Evolutionary conservation across 2,797 vertebrate genomes (phyloP).

Genomic region (Acanthis flammea): DNA sequence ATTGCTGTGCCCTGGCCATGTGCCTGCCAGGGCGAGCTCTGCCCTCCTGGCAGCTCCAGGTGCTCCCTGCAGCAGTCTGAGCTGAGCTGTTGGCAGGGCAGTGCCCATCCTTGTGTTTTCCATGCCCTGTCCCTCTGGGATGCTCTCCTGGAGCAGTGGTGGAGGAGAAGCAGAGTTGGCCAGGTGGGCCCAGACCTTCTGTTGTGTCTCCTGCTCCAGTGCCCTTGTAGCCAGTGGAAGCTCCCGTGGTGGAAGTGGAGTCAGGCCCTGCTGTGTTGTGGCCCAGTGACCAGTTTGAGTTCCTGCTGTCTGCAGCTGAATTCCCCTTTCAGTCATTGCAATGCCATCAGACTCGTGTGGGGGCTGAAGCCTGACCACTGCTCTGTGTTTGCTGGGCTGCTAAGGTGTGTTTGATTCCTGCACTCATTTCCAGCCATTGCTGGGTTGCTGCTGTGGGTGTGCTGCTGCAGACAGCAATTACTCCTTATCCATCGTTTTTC

Average conservation of each 20-base stretch:
- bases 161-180: not conserved
- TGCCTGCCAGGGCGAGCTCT: not conserved
- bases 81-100: not conserved
- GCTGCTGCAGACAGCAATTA: not conserved
- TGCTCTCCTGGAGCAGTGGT: not conserved
- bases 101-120: not conserved
- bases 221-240: not conserved
- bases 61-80: not conserved
- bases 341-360: not conserved
- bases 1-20: not conserved
- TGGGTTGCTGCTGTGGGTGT: not conserved
- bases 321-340: not conserved
- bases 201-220: too few species aligned
- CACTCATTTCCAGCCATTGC: rapidly evolving
- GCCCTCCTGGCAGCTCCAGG: not conserved
- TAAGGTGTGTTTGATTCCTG: rapidly evolving
- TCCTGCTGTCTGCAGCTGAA: not conserved
- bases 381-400: not conserved
- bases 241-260: not conserved
- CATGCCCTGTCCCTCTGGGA: not conserved
- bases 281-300: not conserved
- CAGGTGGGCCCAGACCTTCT: not conserved
- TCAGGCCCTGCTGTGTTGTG: not conserved
- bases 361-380: not conserved
- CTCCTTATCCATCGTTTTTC: not conserved